Evolutionary conservation across 1,140 invertebrate genomes (phyloP), one percentile per base, ranked within the genome.

Genomic region (Drosophila gunungcola): DNA sequence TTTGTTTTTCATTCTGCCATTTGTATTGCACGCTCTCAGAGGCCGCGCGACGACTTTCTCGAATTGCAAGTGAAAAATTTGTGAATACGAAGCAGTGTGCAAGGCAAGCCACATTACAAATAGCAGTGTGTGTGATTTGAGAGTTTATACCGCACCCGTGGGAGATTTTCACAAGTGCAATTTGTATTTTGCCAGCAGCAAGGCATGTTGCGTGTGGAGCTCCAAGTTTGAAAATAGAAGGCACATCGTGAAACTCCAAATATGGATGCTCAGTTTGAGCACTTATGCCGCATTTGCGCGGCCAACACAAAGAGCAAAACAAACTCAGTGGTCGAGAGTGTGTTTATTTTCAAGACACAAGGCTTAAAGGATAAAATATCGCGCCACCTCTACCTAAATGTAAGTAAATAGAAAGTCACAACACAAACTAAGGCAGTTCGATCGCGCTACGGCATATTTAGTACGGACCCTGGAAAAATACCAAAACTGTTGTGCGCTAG

Each of bases 271-370:
- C 77, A 89, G 41, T 91, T 91, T 36, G 90, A 91, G 55, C 80
- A 85, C 72, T 72, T 91, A 53, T 91, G 90, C 34, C 90, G 90
- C 38, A 77, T 91, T 61, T 91, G 90, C 62, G 90, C 90, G 38
- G 86, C 81, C 16, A 90, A 91, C 55, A 91, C 90, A 7, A 91
- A 91, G 69, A 77, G 72, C 58, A 91, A 83, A 73, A 91, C 73
- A n/a, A 89, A 83, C 56, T 91, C 90, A 0, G 78, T 91, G 4
- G 78, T 78, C 6, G 90, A 91, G 70, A 91, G 86, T 70, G 90
- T 91, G 38, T 90, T 89, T 57, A 91, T 91, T 38, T 80, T 91
- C 27, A 91, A 91, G 58, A 91, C 90, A 21, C 27, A 60, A 27
- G 86, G 80, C 10, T 34, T 91, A 10, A 78, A 75, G 74, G 90